These are phyloP conservation scores for Urophycis tenuis DNA, from an alignment of 2,797 vertebrate genomes.

Conservation along the genomic window DNA sequence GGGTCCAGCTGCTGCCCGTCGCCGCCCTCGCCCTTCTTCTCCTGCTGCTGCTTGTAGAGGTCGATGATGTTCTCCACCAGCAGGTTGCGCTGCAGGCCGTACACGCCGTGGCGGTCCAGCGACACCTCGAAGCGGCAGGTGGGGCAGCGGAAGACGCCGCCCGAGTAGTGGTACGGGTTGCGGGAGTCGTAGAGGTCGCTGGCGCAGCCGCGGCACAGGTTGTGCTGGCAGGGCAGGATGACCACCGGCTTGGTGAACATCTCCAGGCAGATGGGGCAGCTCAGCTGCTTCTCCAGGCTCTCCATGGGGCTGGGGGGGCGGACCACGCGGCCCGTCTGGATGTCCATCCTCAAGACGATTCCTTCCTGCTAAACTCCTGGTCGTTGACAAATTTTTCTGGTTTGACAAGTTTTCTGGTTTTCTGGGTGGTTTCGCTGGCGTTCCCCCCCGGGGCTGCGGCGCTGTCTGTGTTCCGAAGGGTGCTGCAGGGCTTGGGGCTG, in stretches of 20 bases:
- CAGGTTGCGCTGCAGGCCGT: conserved; percentile 84
- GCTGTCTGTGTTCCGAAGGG: conserved; percentile 7
- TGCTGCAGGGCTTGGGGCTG: neutral
- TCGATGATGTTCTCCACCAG: conserved; percentile 91
- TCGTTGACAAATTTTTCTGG: no score
- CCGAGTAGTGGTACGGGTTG: conserved; percentile 68
- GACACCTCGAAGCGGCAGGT: conserved; percentile 85
- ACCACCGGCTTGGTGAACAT: conserved; percentile 67
- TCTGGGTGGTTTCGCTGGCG: neutral
- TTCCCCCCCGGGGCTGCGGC: neutral
- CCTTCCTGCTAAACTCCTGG: no score
- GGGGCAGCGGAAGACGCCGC: conserved; percentile 84
- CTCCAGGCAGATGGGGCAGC: conserved; percentile 66
- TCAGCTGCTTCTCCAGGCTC: conserved; percentile 62
- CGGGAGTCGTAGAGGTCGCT: conserved; percentile 63
- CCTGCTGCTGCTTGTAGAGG: conserved; percentile 77
- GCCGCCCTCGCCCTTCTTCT: conserved; percentile 6
- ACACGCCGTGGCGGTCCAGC: conserved; percentile 85
- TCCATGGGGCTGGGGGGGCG: conserved; percentile 50
- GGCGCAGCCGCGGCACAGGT: conserved; percentile 63
- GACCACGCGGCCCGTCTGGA: conserved; percentile 47
- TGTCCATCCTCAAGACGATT: conserved; percentile 48
- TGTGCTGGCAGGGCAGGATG: conserved; percentile 67
- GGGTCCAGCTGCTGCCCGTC: conserved; percentile 23
- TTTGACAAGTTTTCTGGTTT: no score